phyloP scores from a whole-genome alignment of 2,113 vertebrate species.

The Lepus americanus region DNA sequence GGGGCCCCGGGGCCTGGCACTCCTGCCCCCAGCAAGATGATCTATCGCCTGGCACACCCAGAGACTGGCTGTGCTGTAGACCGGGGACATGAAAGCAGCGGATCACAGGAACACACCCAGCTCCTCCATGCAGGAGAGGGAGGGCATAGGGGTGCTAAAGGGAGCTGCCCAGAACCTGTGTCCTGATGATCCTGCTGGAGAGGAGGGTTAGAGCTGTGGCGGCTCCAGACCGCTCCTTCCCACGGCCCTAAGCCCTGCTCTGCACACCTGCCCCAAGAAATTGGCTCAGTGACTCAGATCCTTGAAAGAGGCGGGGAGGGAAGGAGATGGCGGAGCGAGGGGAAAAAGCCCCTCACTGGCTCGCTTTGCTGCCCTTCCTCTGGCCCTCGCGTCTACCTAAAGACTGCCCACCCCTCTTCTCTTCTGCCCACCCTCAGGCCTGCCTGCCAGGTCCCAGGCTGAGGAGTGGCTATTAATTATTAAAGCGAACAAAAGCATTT shows the following conservation, averaged over 20 bases:
- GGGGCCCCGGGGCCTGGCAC: background rate
- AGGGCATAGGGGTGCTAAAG: background rate
- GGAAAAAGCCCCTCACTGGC: background rate
- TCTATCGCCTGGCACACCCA: background rate
- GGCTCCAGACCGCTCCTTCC: background rate
- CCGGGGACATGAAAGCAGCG: background rate
- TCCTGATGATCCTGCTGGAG: background rate
- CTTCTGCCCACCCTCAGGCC: conserved; percentile 68
- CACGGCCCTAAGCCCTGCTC: background rate
- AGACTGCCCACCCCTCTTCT: conserved; percentile 15
- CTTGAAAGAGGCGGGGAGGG: background rate
- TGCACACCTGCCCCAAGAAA: conserved; percentile 15
- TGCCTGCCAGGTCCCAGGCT: conserved; percentile 77
- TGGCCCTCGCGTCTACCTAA: background rate
- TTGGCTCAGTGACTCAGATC: background rate
- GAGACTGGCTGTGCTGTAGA: background rate
- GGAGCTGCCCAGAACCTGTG: background rate
- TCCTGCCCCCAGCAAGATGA: background rate
- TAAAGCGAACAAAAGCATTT: conserved; percentile 83
- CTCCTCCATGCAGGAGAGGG: background rate
- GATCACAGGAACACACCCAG: background rate
- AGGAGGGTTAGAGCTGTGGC: background rate
- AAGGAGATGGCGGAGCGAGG: background rate
- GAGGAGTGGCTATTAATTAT: conserved; percentile 81
- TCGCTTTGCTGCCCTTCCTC: background rate